phyloP scores from a whole-genome alignment of 2,113 vertebrate species.

The Hippocampus abdominalis region DNA sequence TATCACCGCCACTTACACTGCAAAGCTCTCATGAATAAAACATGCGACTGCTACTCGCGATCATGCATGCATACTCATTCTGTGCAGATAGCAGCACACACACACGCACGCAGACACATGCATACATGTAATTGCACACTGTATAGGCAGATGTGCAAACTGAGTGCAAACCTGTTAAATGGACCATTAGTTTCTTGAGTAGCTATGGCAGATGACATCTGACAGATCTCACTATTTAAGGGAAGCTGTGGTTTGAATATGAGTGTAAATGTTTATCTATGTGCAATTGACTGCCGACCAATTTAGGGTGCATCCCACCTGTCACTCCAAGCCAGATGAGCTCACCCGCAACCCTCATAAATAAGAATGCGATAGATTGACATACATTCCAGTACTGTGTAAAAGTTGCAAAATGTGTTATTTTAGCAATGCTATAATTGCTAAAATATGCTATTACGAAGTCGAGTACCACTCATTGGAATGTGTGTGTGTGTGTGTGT shows the following conservation, averaged over 20 bases:
- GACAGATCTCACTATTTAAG: conserved; percentile 11
- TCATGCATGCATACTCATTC: conserved; percentile 7
- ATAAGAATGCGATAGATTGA: too few relatives aligned
- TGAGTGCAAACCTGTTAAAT: conserved; percentile 35
- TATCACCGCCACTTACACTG: conserved; percentile 8
- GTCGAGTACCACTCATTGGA: too few relatives aligned
- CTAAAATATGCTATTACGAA: too few relatives aligned
- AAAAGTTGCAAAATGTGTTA: too few relatives aligned
- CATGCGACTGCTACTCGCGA: not conserved
- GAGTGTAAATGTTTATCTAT: too few relatives aligned
- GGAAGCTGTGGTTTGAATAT: not conserved
- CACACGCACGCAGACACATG: not conserved
- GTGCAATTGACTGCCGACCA: too few relatives aligned
- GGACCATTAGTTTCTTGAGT: conserved; percentile 47
- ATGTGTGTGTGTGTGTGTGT: too few relatives aligned
- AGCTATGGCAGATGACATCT: conserved; percentile 44
- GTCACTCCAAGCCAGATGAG: too few relatives aligned
- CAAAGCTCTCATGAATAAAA: conserved; percentile 40
- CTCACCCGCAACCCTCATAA: too few relatives aligned
- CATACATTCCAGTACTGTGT: too few relatives aligned
- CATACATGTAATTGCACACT: conserved; percentile 13
- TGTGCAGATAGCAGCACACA: conserved; percentile 1
- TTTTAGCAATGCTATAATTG: too few relatives aligned
- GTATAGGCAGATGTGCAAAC: conserved; percentile 12
- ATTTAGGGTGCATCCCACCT: too few relatives aligned